Base-by-base conservation (phyloP, 2,113 vertebrate genomes). In the Psephotus haematonotus region DNA sequence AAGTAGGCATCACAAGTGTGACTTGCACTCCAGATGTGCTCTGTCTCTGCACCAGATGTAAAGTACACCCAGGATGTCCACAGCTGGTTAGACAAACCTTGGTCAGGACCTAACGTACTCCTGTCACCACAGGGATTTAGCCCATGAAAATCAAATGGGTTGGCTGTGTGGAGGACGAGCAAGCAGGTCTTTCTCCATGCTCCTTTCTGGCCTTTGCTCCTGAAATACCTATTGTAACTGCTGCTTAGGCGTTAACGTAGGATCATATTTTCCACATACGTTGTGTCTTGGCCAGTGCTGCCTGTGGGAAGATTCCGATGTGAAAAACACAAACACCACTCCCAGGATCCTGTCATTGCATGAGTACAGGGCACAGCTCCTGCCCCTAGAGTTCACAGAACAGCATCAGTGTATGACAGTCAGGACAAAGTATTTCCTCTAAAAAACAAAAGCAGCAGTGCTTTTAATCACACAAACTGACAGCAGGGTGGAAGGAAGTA, bases 321-420 rank as follows among this genome's bases (percentile, higher is more conserved):
- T 46, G 50, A 69, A 90, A 91, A 88, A 72, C 23, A 86, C 9
- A 69, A 13, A n/a, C 49, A 59, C 23, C 68, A 44, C 14, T 70
- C 29, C 59, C 39, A 62, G 50, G 50, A 83, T 75, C 41, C 46
- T 2, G 1, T 24, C 39, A 28, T 39, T 62, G 50, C 10, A 0
- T 24, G 39, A 80, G 19, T 33, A 43, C 3, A 78, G 47, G 19
- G 13, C 39, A 63, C 46, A 39, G 41, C 60, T 81, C 53, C 82
- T 88, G 41, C 82, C 31, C 39, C 60, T 13, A 3, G 12, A 70
- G 15, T 50, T 63, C 62, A 67, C 23, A 71, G 33, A 59, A 39
- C 2, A 75, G n/a, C 28, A 37, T 22, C 0, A 0, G 39, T 63
- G 55, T 43, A 35, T 0, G 0, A 50, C 47, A 87, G 50, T 39